Evolutionary conservation across 1,140 invertebrate species (phyloP).

Genomic region (Oryctes rhinoceros): DNA sequence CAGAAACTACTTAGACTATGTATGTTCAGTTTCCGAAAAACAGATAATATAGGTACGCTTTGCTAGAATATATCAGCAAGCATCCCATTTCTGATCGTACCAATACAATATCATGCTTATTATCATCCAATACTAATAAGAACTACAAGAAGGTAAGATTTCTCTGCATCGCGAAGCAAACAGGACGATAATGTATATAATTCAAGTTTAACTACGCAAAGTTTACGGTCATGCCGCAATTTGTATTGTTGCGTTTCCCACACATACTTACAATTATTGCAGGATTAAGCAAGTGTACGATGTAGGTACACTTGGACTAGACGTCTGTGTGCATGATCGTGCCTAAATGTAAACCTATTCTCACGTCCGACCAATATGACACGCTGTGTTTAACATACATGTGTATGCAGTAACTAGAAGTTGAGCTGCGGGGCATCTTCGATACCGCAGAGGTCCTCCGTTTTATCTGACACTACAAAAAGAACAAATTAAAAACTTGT

Average conservation of each 20-base stretch:
- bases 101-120: too few relatives aligned
- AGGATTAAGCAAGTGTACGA: slow-evolving; percentile 5
- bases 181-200: not conserved
- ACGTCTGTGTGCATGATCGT: slow-evolving; percentile 8
- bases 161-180: not conserved
- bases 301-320: not conserved
- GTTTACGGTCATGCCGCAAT: not conserved
- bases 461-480: slow-evolving; percentile 41
- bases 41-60: too few relatives aligned
- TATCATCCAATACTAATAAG: not conserved
- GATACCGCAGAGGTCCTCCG: slow-evolving; percentile 25
- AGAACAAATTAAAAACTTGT: slow-evolving; percentile 43
- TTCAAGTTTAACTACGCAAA: not conserved
- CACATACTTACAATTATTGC: slow-evolving; percentile 34
- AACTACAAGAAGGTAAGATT: not conserved
- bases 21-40: too few relatives aligned
- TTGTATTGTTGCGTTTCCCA: slow-evolving; percentile 35
- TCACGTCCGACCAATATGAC: slow-evolving; percentile 40
- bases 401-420: slow-evolving; percentile 39
- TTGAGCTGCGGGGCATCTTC: slow-evolving; percentile 41
- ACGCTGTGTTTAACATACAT: slow-evolving; percentile 38
- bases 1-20: too few relatives aligned
- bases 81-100: too few relatives aligned
- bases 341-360: slow-evolving; percentile 39
- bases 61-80: too few relatives aligned